These are phyloP conservation scores for Carettochelys insculpta DNA, from an alignment of 2,113 vertebrate genomes.

Conservation along the genomic window DNA sequence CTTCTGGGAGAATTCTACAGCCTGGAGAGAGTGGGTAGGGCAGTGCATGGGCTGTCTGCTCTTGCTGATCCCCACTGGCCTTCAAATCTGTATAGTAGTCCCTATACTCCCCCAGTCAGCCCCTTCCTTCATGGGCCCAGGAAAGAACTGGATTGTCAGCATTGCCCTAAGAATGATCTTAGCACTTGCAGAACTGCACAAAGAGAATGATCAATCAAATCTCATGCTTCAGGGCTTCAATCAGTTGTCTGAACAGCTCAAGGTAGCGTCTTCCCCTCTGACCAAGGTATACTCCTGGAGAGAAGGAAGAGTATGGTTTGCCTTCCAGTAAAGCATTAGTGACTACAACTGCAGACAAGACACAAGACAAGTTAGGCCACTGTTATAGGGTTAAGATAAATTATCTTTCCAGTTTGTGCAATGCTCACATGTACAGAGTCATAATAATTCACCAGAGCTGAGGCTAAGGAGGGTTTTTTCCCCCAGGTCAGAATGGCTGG, in stretches of 20 bases:
- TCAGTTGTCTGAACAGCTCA: not conserved
- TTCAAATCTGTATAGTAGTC: not conserved
- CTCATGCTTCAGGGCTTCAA: not conserved
- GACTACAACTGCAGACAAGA: not conserved
- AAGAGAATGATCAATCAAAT: not conserved
- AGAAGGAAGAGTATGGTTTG: not conserved
- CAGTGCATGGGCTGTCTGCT: not conserved
- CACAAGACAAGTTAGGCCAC: not conserved
- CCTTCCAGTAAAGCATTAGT: not conserved
- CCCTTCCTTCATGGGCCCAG: not conserved
- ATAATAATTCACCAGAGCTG: not conserved
- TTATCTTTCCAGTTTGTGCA: not conserved
- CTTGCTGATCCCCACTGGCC: not conserved
- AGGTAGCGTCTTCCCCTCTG: not conserved
- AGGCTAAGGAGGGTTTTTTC: not conserved
- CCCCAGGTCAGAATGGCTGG: not conserved
- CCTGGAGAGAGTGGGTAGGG: no score
- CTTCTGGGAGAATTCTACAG: not conserved
- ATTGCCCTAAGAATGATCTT: not conserved
- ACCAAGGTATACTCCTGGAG: not conserved
- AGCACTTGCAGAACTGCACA: not conserved
- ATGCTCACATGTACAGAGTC: not conserved
- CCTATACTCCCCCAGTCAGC: not conserved
- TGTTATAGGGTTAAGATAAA: not conserved
- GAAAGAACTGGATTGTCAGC: not conserved